A percentile compares a stretch with the other conserved stretches of the same genome.
Evolutionary conservation across 2,113 vertebrate genomes (phyloP).

Genomic region (Galeopterus variegatus): DNA sequence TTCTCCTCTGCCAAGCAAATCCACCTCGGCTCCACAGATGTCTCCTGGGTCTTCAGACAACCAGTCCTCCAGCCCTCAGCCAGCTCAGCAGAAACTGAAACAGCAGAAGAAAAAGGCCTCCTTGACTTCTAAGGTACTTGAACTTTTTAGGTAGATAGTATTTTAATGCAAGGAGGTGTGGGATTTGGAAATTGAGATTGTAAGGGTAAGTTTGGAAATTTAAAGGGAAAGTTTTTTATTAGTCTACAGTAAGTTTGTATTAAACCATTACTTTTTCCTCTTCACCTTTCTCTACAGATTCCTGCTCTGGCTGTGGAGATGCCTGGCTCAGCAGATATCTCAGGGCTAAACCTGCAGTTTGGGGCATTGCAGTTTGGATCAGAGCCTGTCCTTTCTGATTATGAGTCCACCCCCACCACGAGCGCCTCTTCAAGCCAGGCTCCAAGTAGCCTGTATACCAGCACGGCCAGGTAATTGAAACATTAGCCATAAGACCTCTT

Average conservation of each 20-base stretch:
- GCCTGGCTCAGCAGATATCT: conserved; percentile 97
- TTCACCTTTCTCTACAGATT: conserved; percentile 90
- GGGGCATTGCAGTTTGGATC: conserved; percentile 98
- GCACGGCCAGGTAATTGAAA: conserved; percentile 92
- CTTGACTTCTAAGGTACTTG: conserved; percentile 94
- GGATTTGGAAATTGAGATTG: not conserved
- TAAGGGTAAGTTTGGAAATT: not conserved
- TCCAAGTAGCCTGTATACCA: conserved; percentile 96
- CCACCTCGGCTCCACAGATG: conserved; percentile 91
- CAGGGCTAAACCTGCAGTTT: conserved; percentile 97
- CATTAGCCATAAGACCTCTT: not conserved
- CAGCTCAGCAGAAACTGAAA: conserved; percentile 97
- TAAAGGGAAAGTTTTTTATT: not conserved
- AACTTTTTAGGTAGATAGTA: not conserved
- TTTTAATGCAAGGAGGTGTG: not conserved
- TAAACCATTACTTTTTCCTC: not conserved
- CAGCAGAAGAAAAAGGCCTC: conserved; percentile 97
- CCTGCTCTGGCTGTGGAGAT: conserved; percentile 97
- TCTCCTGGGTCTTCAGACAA: conserved; percentile 96
- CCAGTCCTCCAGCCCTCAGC: conserved; percentile 97
- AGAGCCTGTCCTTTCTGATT: conserved; percentile 96
- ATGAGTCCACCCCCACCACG: conserved; percentile 93
- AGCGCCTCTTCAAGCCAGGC: conserved; percentile 89
- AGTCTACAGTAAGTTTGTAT: not conserved
- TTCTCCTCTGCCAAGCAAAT: conserved; percentile 91